phyloP scores from a whole-genome alignment of 2,797 vertebrate genomes.

The Hypotaenidia philippensis region DNA sequence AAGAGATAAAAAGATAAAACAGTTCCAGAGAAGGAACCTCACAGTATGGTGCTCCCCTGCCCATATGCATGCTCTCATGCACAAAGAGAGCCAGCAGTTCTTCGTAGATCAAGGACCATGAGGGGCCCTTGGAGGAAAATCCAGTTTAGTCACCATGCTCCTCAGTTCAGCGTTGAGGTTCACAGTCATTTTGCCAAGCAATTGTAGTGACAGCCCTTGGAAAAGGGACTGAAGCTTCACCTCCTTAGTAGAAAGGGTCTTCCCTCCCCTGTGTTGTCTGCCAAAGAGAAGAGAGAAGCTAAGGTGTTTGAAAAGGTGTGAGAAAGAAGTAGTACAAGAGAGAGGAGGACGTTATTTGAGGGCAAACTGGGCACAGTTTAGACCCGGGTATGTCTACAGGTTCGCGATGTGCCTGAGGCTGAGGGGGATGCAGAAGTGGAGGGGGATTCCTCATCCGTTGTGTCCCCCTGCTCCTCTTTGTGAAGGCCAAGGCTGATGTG shows the following conservation, averaged over 20 bases:
- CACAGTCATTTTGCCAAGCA: constrained; percentile 13
- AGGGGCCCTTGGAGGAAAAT: background rate
- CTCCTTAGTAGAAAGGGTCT: background rate
- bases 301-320: background rate
- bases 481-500: constrained; percentile 94
- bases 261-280: background rate
- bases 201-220: background rate
- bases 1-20: constrained; percentile 67
- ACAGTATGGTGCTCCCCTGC: constrained; percentile 35
- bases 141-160: background rate
- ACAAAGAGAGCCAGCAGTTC: constrained; percentile 5
- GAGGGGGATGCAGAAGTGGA: constrained; percentile 82
- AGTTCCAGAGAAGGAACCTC: constrained; percentile 57
- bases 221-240: constrained; percentile 20
- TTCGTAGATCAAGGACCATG: background rate
- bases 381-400: constrained; percentile 91
- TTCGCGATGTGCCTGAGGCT: constrained; percentile 84
- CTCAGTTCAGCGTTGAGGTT: background rate
- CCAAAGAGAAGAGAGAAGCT: background rate
- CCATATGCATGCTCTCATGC: background rate
- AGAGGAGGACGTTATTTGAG: background rate
- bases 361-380: constrained; percentile 66
- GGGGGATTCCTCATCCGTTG: constrained; percentile 87
- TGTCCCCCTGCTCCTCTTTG: constrained; percentile 88
- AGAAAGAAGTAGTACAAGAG: background rate